Base-by-base conservation (phyloP, 2,888 invertebrate genomes). In the Eupelmus urozonus region DNA sequence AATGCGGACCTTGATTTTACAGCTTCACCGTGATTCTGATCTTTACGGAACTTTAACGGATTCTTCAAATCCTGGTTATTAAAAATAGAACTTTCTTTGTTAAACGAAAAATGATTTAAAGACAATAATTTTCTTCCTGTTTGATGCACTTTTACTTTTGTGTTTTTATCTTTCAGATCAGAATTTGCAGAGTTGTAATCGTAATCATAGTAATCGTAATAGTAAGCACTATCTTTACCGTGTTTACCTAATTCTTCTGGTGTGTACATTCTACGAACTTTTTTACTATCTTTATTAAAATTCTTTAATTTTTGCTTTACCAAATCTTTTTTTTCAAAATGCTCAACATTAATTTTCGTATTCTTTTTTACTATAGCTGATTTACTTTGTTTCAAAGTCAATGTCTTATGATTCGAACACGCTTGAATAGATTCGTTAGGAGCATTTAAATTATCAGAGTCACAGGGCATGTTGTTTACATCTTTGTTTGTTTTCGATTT, bases 101-200 rank as follows among this genome's bases (percentile, higher is more conserved):
- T 65, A 20, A 42, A 29, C 34, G 65, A 27, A 1, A 59, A 0
- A 16, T 23, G 16, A 23, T 57, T 59, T n/a, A 62, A 29, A 1
- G 65, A 73, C 34, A 66, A 65, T 66, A 74, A 66, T 66, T 59
- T 66, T 49, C 74, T 65, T 49, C 59, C 59, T 25, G n/a, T 23
- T 18, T n/a, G 16, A 27, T 23, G 23, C 16, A 4, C 27, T 34
- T 51, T 62, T 25, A 34, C 16, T 25, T 51, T 40, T 23, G 11
- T 51, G 34, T 34, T 62, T 71, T 51, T 29, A 2, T 59, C 11
- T 29, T 9, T n/a, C 11, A 20, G 13, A 13, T 27, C 27, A 7
- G 20, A 27, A 51, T 9, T 29, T 29, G 20, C 29, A 1, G 20
- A 4, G 5, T n/a, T 29, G 0, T n/a, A n/a, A n/a, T 66, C 23